A percentile compares a stretch with the other conserved stretches of the same genome.
Evolutionary conservation across 30 jellyfish, hydroid and myxozoan species (phyloP).

Genomic region (Catostylus mosaicus): DNA sequence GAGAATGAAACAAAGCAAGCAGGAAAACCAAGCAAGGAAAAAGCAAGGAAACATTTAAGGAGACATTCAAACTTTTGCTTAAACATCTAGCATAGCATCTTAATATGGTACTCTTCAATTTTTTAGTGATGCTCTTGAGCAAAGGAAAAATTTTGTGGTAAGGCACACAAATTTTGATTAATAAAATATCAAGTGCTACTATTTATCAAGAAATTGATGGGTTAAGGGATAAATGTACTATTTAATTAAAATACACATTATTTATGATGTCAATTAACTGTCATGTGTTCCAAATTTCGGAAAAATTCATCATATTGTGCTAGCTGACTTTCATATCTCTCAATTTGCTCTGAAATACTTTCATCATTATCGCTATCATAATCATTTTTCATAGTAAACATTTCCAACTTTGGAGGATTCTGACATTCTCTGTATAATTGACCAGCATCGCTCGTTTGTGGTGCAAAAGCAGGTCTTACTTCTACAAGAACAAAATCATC

Average conservation of each 20-base stretch:
- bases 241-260: too few species aligned
- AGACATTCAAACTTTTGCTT: neutral
- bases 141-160: too few species aligned
- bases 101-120: too few species aligned
- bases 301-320: slow-evolving; percentile 75
- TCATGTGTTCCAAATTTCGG: slow-evolving; percentile 64
- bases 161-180: too few species aligned
- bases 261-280: slow-evolving; percentile 27
- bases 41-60: neutral
- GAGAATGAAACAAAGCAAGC: too few species aligned
- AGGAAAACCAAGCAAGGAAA: too few species aligned
- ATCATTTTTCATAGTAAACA: slow-evolving; percentile 65
- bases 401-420: slow-evolving; percentile 79
- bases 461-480: slow-evolving; percentile 96
- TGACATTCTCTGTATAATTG: slow-evolving; percentile 84
- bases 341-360: slow-evolving; percentile 62
- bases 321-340: slow-evolving; percentile 67
- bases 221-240: neutral
- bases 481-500: slow-evolving; percentile 99
- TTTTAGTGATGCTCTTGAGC: too few species aligned
- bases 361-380: slow-evolving; percentile 62
- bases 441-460: slow-evolving; percentile 87
- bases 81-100: too few species aligned
- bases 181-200: too few species aligned
- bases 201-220: too few species aligned